Evolutionary conservation across 2,888 invertebrate species (phyloP).

Genomic region (Torymus tubicola): DNA sequence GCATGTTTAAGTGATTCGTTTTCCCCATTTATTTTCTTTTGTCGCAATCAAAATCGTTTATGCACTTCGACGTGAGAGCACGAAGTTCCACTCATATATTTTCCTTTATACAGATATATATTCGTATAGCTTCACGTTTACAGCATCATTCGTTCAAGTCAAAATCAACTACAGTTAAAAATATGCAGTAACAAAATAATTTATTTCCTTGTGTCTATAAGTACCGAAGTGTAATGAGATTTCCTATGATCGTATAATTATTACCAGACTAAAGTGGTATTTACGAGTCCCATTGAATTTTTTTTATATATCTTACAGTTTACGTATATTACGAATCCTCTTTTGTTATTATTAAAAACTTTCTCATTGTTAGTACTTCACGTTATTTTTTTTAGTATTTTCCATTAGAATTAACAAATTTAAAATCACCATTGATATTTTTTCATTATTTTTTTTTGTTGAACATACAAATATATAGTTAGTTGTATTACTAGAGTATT

Average conservation of each 20-base stretch:
- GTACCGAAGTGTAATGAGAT: constrained; percentile 19
- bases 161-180: background rate
- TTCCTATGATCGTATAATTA: background rate
- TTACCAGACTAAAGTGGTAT: background rate
- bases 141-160: background rate
- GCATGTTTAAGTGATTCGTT: constrained; percentile 62
- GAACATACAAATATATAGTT: constrained; percentile 49
- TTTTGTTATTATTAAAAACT: constrained; percentile 33
- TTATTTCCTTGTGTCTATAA: constrained; percentile 22
- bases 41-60: constrained; percentile 22
- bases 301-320: constrained; percentile 25
- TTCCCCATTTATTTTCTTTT: constrained; percentile 58
- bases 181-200: constrained; percentile 36
- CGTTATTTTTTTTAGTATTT: constrained; percentile 7
- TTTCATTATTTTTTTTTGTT: constrained; percentile 18
- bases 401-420: constrained; percentile 8
- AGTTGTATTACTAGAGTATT: constrained; percentile 33
- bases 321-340: background rate
- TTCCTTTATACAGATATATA: constrained; percentile 26
- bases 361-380: constrained; percentile 25
- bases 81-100: background rate
- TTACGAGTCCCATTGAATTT: constrained; percentile 22
- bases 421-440: constrained; percentile 22
- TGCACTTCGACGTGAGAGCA: constrained; percentile 11
- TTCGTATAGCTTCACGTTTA: constrained; percentile 28